These are phyloP conservation scores for Saccopteryx bilineata DNA, from an alignment of 2,113 vertebrate genomes.

Conservation along the genomic window DNA sequence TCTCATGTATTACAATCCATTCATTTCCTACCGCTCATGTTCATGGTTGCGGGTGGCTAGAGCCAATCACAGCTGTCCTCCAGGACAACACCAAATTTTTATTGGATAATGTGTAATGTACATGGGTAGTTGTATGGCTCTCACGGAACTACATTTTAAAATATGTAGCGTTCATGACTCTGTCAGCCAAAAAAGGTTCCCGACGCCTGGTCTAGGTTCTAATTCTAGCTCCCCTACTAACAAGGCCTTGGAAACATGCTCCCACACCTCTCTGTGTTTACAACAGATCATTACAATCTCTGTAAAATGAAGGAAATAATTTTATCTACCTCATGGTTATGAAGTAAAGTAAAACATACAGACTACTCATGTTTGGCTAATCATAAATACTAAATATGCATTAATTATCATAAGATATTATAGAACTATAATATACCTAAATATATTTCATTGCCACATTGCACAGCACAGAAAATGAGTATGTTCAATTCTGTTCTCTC, in stretches of 20 bases:
- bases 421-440: not conserved
- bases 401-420: constrained; percentile 14
- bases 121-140: too few relatives aligned
- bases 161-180: too few relatives aligned
- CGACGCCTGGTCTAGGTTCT: too few relatives aligned
- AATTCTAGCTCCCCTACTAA: constrained; percentile 4
- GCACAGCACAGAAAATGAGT: not conserved
- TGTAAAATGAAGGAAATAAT: constrained; percentile 3
- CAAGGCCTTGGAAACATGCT: not conserved
- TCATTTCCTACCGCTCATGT: too few relatives aligned
- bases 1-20: too few relatives aligned
- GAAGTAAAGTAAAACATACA: constrained; percentile 30
- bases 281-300: not conserved
- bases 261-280: not conserved
- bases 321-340: not conserved
- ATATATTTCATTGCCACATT: not conserved
- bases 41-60: too few relatives aligned
- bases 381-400: not conserved
- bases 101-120: too few relatives aligned
- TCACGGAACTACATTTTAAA: too few relatives aligned
- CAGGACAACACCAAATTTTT: too few relatives aligned
- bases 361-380: not conserved
- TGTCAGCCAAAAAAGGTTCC: too few relatives aligned
- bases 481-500: not conserved
- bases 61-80: too few relatives aligned